Percentiles rank a stretch among this genome's conserved stretches.
phyloP scores from a whole-genome alignment of 2,113 vertebrate genomes.

The Rousettus leschenaultii region DNA sequence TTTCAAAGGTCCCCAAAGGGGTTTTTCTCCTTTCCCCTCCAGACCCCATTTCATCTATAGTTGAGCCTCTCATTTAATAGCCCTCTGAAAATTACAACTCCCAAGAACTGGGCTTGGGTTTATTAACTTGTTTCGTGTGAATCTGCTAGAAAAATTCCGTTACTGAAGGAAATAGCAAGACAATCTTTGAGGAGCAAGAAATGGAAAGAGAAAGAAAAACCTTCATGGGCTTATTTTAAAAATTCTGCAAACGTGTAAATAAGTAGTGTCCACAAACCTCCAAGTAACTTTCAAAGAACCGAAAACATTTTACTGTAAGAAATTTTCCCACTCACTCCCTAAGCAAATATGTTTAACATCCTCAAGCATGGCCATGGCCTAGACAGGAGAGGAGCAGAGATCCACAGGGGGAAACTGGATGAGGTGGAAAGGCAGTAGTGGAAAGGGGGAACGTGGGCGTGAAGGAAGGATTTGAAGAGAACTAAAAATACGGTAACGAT shows the following conservation, averaged over 20 bases:
- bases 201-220: too few relatives aligned
- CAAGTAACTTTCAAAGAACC: not conserved
- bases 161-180: not conserved
- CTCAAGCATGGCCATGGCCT: fast-evolving
- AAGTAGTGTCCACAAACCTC: not conserved
- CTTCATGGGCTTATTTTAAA: not conserved
- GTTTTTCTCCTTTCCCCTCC: not conserved
- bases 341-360: fast-evolving
- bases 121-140: not conserved
- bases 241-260: too few relatives aligned
- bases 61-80: not conserved
- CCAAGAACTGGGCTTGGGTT: not conserved
- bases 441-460: fast-evolving
- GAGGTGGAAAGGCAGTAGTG: not conserved
- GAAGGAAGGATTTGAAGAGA: not conserved
- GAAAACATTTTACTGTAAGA: not conserved
- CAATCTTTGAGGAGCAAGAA: not conserved
- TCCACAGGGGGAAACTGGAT: not conserved
- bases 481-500: not conserved
- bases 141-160: not conserved
- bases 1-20: too few relatives aligned
- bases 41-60: not conserved
- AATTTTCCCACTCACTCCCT: not conserved
- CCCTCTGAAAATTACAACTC: not conserved
- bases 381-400: not conserved